A percentile compares a stretch with the other conserved stretches of the same genome.
Evolutionary conservation across 2,113 vertebrate species (phyloP).

Genomic region (Oryctolagus cuniculus): DNA sequence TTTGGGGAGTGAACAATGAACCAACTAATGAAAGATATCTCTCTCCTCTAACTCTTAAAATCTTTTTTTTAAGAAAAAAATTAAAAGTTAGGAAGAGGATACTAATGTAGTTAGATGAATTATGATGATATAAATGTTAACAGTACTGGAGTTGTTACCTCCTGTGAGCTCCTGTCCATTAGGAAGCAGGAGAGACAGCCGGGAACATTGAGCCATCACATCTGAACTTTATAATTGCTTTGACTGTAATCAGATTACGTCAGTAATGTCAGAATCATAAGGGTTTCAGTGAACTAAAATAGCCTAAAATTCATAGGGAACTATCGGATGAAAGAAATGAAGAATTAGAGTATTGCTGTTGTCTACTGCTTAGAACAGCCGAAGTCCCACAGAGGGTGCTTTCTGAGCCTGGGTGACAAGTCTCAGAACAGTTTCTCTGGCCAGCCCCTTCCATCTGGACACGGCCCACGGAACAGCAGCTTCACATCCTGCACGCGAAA

Average conservation of each 20-base stretch:
- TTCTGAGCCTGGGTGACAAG: slow-evolving; percentile 18
- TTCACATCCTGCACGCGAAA: neutral
- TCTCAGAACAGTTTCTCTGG: neutral
- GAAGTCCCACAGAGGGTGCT: neutral
- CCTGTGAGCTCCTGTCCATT: neutral
- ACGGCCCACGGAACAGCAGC: neutral
- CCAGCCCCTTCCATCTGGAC: slow-evolving; percentile 42
- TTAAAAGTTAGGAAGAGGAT: neutral
- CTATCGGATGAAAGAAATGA: slow-evolving; percentile 58
- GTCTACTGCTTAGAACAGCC: neutral
- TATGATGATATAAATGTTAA: neutral
- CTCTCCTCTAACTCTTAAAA: no score
- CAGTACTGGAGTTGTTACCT: neutral
- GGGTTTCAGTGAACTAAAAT: slow-evolving; percentile 66
- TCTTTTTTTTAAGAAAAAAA: no score
- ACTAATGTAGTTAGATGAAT: slow-evolving; percentile 14
- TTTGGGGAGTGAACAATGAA: no score
- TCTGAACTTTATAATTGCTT: slow-evolving; percentile 74
- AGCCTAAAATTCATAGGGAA: slow-evolving; percentile 65
- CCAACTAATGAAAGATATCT: no score
- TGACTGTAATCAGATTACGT: slow-evolving; percentile 60
- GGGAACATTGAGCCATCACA: slow-evolving; percentile 41
- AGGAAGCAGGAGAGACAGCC: neutral
- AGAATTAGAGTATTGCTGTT: neutral
- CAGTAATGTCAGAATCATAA: slow-evolving; percentile 68